Evolutionary conservation across 2,113 vertebrate genomes (phyloP), one percentile per base, ranked within the genome.

Genomic region (Empidonax traillii): DNA sequence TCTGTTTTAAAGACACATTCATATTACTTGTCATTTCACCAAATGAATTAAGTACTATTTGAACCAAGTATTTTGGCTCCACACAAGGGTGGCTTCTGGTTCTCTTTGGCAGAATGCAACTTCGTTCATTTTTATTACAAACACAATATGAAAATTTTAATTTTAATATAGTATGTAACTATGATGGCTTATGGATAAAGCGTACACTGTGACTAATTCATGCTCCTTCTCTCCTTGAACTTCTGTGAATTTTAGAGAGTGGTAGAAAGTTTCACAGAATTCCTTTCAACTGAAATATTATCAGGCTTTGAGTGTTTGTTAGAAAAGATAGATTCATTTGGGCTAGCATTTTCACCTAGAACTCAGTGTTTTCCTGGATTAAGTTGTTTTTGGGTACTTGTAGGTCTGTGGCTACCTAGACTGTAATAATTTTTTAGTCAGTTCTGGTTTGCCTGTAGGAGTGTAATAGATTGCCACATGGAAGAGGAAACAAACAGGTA

Each of bases 1-100:
- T 97, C 96, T 94, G n/a, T 96, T 98, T 97, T 97, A 97, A 98
- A 96, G 88, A 96, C 93, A 96, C 93, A 94, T 97, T 98, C 98
- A 96, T 97, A 93, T 92, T 97, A 97, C 81, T 89, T 97, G 97
- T 97, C 97, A 97, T 97, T 98, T 97, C 92, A 86, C 16, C 33
- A 97, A 98, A 98, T 97, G 97, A 98, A 97, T 97, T 97, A 97
- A 98, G 96, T 97, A 97, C 89, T 97, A 92, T 92, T 95, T 92
- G 88, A 98, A 95, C 93, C 97, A 98, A 98, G 97, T 97, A 94
- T 97, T 98, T 97, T 85, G 78, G 90, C 97, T 97, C 96, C 94
- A 93, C 95, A 97, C 90, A 93, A 96, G 95, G 95, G 89, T 97
- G 91, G 88, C 97, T 98, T 97, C 96, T 96, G 92, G 96, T 95